Evolutionary conservation across 2,113 vertebrate species (phyloP).

Genomic region (Chitala chitala): DNA sequence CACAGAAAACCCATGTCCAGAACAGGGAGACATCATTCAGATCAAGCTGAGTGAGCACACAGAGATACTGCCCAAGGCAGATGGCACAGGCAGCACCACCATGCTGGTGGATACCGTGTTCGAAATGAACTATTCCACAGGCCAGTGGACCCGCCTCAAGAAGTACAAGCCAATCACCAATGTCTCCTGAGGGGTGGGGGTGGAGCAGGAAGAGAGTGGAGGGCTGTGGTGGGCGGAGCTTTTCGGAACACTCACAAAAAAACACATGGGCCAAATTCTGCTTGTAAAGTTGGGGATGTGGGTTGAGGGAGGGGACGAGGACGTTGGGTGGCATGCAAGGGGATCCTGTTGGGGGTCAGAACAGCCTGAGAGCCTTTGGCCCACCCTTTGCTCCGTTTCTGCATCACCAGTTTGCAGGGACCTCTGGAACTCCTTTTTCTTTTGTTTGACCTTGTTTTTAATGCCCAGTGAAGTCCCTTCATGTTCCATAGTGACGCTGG

Average conservation of each 20-base stretch:
- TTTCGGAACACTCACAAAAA: background rate
- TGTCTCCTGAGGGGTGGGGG: slow-evolving; percentile 67
- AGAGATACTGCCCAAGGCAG: slow-evolving; percentile 86
- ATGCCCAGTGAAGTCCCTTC: slow-evolving; percentile 29
- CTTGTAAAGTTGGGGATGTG: slow-evolving; percentile 21
- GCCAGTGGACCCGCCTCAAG: slow-evolving; percentile 98
- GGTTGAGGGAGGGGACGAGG: slow-evolving; percentile 16
- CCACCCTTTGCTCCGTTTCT: slow-evolving; percentile 29
- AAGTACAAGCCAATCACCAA: slow-evolving; percentile 98
- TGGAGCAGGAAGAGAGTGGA: background rate
- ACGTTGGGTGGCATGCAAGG: background rate
- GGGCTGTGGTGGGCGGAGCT: slow-evolving; percentile 4
- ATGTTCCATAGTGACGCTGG: slow-evolving; percentile 29
- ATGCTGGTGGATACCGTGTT: slow-evolving; percentile 98
- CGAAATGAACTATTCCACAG: slow-evolving; percentile 99
- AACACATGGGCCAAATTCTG: slow-evolving; percentile 45
- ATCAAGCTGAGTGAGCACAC: slow-evolving; percentile 98
- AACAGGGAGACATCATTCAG: slow-evolving; percentile 98
- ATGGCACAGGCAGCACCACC: slow-evolving; percentile 95
- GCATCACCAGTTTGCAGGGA: slow-evolving; percentile 46
- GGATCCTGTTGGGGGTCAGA: background rate
- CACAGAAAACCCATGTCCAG: slow-evolving; percentile 96
- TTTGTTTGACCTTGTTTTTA: slow-evolving; percentile 44
- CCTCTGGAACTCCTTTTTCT: slow-evolving; percentile 27
- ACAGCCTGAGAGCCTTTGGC: background rate